Evolutionary conservation across 2,888 invertebrate species (phyloP).

Genomic region (Hypsopygia costalis): DNA sequence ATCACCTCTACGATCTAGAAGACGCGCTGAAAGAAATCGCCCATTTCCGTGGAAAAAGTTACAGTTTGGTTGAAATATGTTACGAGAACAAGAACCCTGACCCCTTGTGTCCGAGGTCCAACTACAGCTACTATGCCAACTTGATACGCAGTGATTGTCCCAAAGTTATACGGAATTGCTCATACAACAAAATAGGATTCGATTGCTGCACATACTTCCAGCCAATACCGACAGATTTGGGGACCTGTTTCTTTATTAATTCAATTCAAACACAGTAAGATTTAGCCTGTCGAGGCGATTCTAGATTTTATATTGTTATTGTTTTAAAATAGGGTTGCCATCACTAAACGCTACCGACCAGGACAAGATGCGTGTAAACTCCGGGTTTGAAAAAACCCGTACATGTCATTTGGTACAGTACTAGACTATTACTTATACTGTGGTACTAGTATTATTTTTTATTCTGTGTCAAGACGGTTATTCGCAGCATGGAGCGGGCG

Average conservation of each 20-base stretch:
- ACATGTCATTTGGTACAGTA: no score
- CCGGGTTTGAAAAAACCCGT: no score
- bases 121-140: constrained; percentile 81
- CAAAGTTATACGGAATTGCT: constrained; percentile 70
- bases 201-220: constrained; percentile 83
- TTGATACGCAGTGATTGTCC: constrained; percentile 76
- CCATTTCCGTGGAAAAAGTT: constrained; percentile 84
- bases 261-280: constrained; percentile 79
- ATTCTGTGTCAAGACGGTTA: no score
- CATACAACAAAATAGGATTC: constrained; percentile 72
- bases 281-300: no score
- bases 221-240: constrained; percentile 80
- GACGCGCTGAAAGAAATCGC: constrained; percentile 85
- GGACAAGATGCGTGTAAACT: no score
- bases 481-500: no score
- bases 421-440: no score
- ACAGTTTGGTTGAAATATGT: constrained; percentile 83
- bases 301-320: no score
- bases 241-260: constrained; percentile 82
- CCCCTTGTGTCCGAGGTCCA: constrained; percentile 78
- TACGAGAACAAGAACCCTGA: constrained; percentile 64
- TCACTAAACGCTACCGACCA: no score
- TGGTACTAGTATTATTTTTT: no score
- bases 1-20: constrained; percentile 85
- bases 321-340: no score